Evolutionary conservation across 2,797 vertebrate genomes (phyloP).

Genomic region (Microctenopoma steveboyesi): DNA sequence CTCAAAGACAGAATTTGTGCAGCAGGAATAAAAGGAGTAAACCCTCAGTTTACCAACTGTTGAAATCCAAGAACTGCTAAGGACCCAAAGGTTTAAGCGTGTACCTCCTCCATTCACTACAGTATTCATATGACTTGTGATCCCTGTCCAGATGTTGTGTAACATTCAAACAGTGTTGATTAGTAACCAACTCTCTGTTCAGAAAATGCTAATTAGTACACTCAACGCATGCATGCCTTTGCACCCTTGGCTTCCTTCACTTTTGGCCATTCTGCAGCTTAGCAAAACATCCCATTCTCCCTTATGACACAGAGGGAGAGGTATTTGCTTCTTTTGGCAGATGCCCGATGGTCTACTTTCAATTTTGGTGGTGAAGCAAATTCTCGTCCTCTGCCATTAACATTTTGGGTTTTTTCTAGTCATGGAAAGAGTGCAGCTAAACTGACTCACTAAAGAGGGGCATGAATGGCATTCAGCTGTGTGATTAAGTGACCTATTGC

Average conservation of each 20-base stretch:
- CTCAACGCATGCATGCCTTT: constrained; percentile 49
- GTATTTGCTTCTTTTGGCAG: constrained; percentile 76
- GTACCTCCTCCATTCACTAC: neutral
- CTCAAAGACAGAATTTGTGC: neutral
- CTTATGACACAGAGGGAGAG: constrained; percentile 70
- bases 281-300: constrained; percentile 72
- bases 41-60: constrained; percentile 5
- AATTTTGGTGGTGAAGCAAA: constrained; percentile 65
- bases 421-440: constrained; percentile 48
- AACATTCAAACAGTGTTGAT: constrained; percentile 49
- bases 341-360: constrained; percentile 45
- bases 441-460: constrained; percentile 42
- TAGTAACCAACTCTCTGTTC: constrained; percentile 53
- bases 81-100: neutral
- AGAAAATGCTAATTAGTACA: constrained; percentile 57
- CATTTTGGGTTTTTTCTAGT: constrained; percentile 57
- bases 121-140: constrained; percentile 27
- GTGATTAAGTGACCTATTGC: constrained; percentile 35
- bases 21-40: neutral
- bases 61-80: neutral
- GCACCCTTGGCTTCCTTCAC: constrained; percentile 51
- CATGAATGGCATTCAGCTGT: constrained; percentile 34
- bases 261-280: constrained; percentile 55
- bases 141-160: constrained; percentile 58
- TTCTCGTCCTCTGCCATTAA: constrained; percentile 59